A percentile compares a stretch with the other conserved stretches of the same genome.
Evolutionary conservation across 2,113 vertebrate genomes (phyloP).

Genomic region (Halcyon malimbica): DNA sequence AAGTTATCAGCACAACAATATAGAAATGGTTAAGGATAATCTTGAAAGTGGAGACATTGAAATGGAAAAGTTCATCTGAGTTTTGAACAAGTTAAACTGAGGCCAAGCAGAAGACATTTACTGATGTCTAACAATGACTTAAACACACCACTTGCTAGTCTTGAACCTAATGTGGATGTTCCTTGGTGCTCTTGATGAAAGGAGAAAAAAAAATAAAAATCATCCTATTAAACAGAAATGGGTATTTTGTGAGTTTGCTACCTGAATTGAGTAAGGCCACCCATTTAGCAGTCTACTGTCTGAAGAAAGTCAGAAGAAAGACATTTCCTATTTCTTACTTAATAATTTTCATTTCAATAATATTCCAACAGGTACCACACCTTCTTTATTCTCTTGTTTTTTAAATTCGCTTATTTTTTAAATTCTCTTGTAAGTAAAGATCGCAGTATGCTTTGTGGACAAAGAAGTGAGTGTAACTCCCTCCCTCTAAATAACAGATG

Average conservation of each 20-base stretch:
- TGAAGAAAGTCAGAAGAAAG: not conserved
- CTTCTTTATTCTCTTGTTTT: not conserved
- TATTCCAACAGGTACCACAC: fast-evolving
- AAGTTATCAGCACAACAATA: not conserved
- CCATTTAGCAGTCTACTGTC: not conserved
- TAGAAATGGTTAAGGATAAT: not conserved
- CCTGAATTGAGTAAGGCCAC: not conserved
- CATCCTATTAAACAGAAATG: not conserved
- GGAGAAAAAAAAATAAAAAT: not conserved
- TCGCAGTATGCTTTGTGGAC: not conserved
- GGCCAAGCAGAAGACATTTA: not conserved
- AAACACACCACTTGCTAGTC: not conserved
- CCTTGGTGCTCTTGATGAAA: not conserved
- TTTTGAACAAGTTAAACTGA: not conserved
- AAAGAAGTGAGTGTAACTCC: not conserved
- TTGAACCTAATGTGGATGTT: not conserved
- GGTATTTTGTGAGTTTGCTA: not conserved
- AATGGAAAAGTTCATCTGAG: not conserved
- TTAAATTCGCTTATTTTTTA: not conserved
- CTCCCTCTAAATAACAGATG: not conserved
- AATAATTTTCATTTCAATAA: not conserved
- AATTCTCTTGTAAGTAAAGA: not conserved
- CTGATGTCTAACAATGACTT: not conserved
- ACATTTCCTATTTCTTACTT: not conserved
- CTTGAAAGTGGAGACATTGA: not conserved